Conservation (phyloP, 1,140 invertebrate species). For the Goniozus legneri region DNA sequence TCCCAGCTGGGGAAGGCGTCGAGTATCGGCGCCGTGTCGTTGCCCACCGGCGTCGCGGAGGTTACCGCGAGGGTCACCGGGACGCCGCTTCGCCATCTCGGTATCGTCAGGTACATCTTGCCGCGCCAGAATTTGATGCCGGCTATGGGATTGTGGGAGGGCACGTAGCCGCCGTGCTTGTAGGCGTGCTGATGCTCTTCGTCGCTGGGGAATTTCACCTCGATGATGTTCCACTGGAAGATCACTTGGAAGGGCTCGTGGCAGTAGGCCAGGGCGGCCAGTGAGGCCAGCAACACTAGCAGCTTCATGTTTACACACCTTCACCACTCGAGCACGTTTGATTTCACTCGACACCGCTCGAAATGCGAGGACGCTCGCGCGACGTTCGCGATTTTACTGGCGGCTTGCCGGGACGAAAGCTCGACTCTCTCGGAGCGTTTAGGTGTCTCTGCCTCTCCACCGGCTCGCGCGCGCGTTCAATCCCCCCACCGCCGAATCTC, state of each 20-base stretch:
- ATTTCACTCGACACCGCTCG: background rate
- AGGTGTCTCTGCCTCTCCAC: too few relatives aligned
- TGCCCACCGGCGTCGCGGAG: conserved; percentile 43
- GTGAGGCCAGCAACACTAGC: conserved; percentile 2
- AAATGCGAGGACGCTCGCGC: conserved; percentile 6
- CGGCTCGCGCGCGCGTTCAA: too few relatives aligned
- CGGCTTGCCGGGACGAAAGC: too few relatives aligned
- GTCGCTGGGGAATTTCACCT: conserved; percentile 44
- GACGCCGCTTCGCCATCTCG: conserved; percentile 63
- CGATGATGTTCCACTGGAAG: conserved; percentile 48
- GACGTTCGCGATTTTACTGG: conserved; percentile 39
- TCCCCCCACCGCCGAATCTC: too few relatives aligned
- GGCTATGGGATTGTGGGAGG: conserved; percentile 61
- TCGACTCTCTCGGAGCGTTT: too few relatives aligned
- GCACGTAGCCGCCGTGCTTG: conserved; percentile 54
- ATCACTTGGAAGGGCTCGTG: conserved; percentile 45
- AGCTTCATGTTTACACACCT: conserved; percentile 15
- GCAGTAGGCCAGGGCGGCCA: conserved; percentile 32
- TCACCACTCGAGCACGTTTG: background rate
- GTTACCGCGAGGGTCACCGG: conserved; percentile 65
- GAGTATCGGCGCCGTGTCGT: conserved; percentile 58
- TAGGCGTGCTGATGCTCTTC: conserved; percentile 47
- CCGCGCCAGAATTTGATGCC: conserved; percentile 64
- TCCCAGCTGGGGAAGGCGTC: conserved; percentile 67
- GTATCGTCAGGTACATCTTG: conserved; percentile 62